A percentile compares a stretch with the other conserved stretches of the same genome.
Evolutionary conservation across 2,888 invertebrate species (phyloP).

Genomic region (Melanchra persicariae): DNA sequence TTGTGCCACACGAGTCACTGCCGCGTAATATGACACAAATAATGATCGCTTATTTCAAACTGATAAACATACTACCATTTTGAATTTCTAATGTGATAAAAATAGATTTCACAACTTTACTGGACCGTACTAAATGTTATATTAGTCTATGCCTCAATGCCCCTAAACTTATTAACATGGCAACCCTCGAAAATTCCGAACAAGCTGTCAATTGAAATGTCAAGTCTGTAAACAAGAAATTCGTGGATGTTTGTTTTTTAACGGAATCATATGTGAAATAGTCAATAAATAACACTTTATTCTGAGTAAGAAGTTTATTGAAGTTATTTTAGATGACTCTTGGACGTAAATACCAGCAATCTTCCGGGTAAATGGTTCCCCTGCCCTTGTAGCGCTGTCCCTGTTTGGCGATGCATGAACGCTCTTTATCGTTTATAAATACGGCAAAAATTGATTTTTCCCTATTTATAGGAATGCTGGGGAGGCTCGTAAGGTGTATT

Average conservation of each 20-base stretch:
- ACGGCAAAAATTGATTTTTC: conserved; percentile 87
- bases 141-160: too few relatives aligned
- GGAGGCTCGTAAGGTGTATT: conserved; percentile 88
- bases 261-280: conserved; percentile 73
- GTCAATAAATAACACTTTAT: conserved; percentile 62
- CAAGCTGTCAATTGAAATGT: conserved; percentile 51
- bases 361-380: conserved; percentile 88
- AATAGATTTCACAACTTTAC: conserved; percentile 11
- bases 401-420: conserved; percentile 84
- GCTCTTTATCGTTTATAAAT: conserved; percentile 79
- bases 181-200: conserved; percentile 47
- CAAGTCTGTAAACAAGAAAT: conserved; percentile 72
- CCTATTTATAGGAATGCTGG: conserved; percentile 91
- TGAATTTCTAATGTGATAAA: too few relatives aligned
- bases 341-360: conserved; percentile 89
- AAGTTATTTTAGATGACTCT: conserved; percentile 85
- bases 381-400: conserved; percentile 77
- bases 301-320: conserved; percentile 68
- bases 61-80: too few relatives aligned
- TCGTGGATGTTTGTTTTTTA: conserved; percentile 70
- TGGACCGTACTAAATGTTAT: conserved; percentile 6
- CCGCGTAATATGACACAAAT: background rate
- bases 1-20: background rate
- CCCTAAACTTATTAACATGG: conserved; percentile 24
- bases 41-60: background rate